Evolutionary conservation across 2,888 invertebrate genomes (phyloP).

Genomic region (Lasioglossum calceatum): DNA sequence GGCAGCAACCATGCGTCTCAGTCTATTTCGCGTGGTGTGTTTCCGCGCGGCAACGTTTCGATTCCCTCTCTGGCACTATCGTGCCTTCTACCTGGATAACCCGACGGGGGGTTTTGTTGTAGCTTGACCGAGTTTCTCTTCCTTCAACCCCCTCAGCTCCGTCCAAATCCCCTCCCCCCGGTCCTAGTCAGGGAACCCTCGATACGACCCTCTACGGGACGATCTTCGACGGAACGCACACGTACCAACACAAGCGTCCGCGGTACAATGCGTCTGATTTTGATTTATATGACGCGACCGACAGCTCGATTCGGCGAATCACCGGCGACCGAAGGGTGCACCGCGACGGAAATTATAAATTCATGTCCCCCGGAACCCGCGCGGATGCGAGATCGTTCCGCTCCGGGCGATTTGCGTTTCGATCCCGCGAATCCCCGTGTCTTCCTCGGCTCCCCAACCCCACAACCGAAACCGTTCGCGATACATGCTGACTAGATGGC

Average conservation of each 20-base stretch:
- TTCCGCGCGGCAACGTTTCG: slow-evolving; percentile 47
- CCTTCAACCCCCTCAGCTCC: slow-evolving; percentile 25
- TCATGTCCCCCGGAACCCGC: slow-evolving; percentile 73
- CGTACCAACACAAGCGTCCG: neutral
- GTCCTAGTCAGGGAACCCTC: neutral
- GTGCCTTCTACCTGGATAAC: slow-evolving; percentile 81
- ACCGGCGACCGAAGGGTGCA: slow-evolving; percentile 53
- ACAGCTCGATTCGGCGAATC: slow-evolving; percentile 75
- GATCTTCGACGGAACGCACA: slow-evolving; percentile 36
- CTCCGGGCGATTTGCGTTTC: slow-evolving; percentile 75
- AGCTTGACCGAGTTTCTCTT: slow-evolving; percentile 83
- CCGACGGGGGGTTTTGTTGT: slow-evolving; percentile 78
- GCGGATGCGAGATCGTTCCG: slow-evolving; percentile 63
- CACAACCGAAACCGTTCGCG: neutral
- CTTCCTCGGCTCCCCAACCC: slow-evolving; percentile 34
- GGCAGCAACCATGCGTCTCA: slow-evolving; percentile 55
- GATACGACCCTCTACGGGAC: slow-evolving; percentile 40
- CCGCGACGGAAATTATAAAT: slow-evolving; percentile 83
- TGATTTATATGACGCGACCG: slow-evolving; percentile 84
- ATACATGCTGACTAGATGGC: neutral
- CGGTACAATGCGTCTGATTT: slow-evolving; percentile 82
- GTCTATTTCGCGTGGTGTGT: slow-evolving; percentile 37
- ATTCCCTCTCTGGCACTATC: slow-evolving; percentile 60
- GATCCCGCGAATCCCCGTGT: slow-evolving; percentile 48
- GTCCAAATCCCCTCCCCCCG: slow-evolving; percentile 34